Evolutionary conservation across 2,797 vertebrate genomes (phyloP).

Genomic region (Emys orbicularis): DNA sequence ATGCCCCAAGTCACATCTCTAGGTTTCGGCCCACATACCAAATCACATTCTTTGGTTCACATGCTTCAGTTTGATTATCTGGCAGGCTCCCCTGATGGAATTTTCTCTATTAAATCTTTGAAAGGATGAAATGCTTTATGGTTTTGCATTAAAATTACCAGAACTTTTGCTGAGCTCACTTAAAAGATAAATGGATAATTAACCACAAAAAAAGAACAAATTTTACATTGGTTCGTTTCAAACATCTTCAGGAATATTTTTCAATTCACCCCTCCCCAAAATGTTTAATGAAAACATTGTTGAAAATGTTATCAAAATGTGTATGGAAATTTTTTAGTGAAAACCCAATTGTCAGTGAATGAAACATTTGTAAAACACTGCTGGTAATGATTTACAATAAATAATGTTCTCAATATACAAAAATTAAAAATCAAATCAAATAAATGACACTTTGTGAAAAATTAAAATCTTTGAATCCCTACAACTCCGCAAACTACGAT

Average conservation of each 20-base stretch:
- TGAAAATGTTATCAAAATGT: no score
- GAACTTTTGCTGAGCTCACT: not conserved
- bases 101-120: not conserved
- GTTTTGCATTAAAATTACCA: not conserved
- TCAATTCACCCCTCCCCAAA: no score
- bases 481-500: constrained; percentile 29
- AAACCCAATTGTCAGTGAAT: no score
- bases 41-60: not conserved
- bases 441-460: no score
- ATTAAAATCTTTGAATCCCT: not conserved
- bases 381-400: no score
- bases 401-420: no score
- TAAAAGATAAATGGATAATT: not conserved
- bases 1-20: not conserved
- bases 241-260: not conserved
- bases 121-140: not conserved
- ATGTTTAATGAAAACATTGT: no score
- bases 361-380: no score
- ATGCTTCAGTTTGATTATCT: not conserved
- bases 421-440: no score
- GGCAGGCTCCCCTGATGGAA: not conserved
- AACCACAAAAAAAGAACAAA: not conserved
- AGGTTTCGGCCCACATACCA: not conserved
- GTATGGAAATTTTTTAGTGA: no score
- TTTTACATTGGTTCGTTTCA: not conserved